These are phyloP conservation scores for Eptatretus atami DNA, from an alignment of 2,797 vertebrate genomes.

Conservation along the genomic window DNA sequence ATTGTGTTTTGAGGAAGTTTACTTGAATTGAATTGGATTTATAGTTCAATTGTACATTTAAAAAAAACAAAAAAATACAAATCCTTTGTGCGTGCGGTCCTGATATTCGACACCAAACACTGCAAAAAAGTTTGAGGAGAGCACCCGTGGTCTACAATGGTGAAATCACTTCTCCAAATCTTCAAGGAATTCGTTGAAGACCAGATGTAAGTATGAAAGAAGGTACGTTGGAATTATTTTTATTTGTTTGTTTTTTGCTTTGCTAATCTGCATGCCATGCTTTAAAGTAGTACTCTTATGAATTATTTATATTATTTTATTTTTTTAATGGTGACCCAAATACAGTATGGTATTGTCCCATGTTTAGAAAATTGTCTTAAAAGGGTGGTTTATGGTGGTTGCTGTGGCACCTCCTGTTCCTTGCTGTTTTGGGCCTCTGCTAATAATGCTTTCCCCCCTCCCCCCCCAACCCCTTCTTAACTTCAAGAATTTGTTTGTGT, in stretches of 20 bases:
- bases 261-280: too few species aligned
- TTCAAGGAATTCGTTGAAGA: constrained; percentile 89
- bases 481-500: constrained; percentile 53
- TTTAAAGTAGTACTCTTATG: too few species aligned
- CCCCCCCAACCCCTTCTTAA: too few species aligned
- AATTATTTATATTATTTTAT: too few species aligned
- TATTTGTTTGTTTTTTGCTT: too few species aligned
- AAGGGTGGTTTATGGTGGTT: neutral
- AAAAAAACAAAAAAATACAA: neutral
- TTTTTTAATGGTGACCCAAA: too few species aligned
- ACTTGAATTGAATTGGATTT: too few species aligned
- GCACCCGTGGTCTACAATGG: constrained; percentile 24
- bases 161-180: constrained; percentile 39
- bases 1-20: too few species aligned
- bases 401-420: neutral
- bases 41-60: neutral
- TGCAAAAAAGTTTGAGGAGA: constrained; percentile 65
- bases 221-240: too few species aligned
- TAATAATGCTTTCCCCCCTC: too few species aligned
- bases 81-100: constrained; percentile 19
- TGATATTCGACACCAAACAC: constrained; percentile 44
- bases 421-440: neutral
- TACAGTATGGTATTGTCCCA: neutral
- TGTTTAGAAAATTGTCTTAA: neutral
- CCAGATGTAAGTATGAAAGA: constrained; percentile 34